These are phyloP conservation scores for Pseudorectes ferrugineus DNA, from an alignment of 2,113 vertebrate species.

Conservation along the genomic window DNA sequence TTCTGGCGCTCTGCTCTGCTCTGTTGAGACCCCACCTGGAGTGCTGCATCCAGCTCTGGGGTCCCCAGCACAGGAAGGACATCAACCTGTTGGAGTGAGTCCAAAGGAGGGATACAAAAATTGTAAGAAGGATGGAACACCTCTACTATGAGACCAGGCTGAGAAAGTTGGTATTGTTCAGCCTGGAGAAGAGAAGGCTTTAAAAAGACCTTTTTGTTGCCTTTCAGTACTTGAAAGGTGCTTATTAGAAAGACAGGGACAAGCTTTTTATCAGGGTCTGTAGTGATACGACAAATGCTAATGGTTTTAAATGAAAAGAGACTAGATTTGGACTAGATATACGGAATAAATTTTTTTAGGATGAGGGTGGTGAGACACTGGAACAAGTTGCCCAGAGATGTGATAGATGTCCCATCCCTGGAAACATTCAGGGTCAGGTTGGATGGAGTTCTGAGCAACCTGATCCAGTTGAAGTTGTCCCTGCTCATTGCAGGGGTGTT, in stretches of 20 bases:
- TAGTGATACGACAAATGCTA: neutral
- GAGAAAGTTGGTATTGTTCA: neutral
- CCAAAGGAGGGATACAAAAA: neutral
- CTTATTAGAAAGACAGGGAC: neutral
- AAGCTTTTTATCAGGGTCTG: neutral
- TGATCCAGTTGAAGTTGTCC: neutral
- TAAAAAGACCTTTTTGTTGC: fast-evolving
- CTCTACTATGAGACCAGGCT: neutral
- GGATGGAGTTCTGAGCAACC: neutral
- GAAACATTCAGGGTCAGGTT: neutral
- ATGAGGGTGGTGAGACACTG: neutral
- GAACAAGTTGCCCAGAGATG: neutral
- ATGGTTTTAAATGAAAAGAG: neutral
- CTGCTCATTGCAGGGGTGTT: neutral
- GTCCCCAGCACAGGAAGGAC: neutral
- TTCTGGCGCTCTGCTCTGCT: neutral
- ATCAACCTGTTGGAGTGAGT: fast-evolving
- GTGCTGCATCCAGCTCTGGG: neutral
- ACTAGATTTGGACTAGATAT: neutral
- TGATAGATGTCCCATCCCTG: neutral
- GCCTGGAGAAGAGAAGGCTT: neutral
- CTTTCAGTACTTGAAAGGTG: neutral
- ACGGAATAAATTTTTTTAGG: neutral
- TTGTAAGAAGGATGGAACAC: too few relatives aligned
- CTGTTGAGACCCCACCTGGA: neutral